These are phyloP conservation scores for Papilio demoleus DNA, from an alignment of 2,888 invertebrate genomes.

Conservation along the genomic window DNA sequence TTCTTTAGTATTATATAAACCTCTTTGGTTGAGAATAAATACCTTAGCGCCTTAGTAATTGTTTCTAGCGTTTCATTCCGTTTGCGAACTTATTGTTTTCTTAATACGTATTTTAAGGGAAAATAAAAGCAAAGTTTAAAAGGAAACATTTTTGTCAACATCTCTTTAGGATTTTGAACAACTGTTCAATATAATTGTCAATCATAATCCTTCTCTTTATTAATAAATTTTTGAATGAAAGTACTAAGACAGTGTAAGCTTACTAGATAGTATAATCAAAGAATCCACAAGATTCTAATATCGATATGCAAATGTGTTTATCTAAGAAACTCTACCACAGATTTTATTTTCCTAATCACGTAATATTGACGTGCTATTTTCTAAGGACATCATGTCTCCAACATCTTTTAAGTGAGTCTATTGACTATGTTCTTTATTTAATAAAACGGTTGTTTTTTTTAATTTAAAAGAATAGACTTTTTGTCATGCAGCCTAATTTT, in stretches of 20 bases:
- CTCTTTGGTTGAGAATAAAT: constrained; percentile 18
- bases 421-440: background rate
- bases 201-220: no score
- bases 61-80: background rate
- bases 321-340: background rate
- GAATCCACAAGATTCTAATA: background rate
- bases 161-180: no score
- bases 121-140: background rate
- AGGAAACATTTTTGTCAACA: no score
- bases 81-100: background rate
- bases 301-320: background rate
- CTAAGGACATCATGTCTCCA: background rate
- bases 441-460: no score
- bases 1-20: no score
- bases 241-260: no score
- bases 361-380: background rate
- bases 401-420: background rate
- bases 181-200: no score
- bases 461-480: no score
- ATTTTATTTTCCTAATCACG: constrained; percentile 3
- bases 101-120: background rate
- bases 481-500: no score
- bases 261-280: background rate
- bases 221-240: no score
- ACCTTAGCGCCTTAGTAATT: constrained; percentile 11